Evolutionary conservation across 2,888 invertebrate genomes (phyloP), one percentile per base, ranked within the genome.

Genomic region (Caenorhabditis plicata): DNA sequence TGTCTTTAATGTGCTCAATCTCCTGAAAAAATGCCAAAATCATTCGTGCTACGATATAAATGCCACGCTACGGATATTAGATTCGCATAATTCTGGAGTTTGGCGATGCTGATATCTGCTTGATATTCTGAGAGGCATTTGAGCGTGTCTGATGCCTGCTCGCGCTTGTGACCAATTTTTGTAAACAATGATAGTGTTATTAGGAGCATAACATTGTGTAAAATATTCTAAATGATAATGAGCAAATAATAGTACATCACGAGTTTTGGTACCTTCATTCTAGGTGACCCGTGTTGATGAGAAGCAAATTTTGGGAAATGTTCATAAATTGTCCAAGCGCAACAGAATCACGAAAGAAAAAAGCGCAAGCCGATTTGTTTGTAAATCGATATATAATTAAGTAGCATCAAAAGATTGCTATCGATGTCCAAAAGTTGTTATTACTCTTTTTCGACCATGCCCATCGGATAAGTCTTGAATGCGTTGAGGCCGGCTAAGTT

Each of bases 371-470:
- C n/a, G n/a, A 43, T 41, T 41, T 42, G 13, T 20, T 22, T 23
- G 8, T 22, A 40, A 60, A 60, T 60, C 60, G 54, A 60, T 60
- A 60, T 53, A 53, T 53, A 50, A 60, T n/a, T 53, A 60, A 60
- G 60, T 60, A 60, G 60, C 60, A 60, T 60, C 60, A 60, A 49
- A 45, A 60, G 60, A 60, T 60, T 53, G 42, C 54, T 60, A 60
- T 60, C 60, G 60, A 53, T 50, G 49, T 49, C 53, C 53, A 49
- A 50, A 60, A 53, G 60, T 60, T 60, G 60, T 60, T 60, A 60
- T 60, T 60, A 60, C 53, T 60, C 45, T 42, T 40, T 43, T 48
- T 42, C 42, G 60, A n/a, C n/a, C n/a, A n/a, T n/a, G n/a, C n/a
- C n/a, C n/a, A n/a, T n/a, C n/a, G n/a, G 45, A 49, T 58, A 53